phyloP scores from a whole-genome alignment of 2,113 vertebrate genomes.

The Merops nubicus region DNA sequence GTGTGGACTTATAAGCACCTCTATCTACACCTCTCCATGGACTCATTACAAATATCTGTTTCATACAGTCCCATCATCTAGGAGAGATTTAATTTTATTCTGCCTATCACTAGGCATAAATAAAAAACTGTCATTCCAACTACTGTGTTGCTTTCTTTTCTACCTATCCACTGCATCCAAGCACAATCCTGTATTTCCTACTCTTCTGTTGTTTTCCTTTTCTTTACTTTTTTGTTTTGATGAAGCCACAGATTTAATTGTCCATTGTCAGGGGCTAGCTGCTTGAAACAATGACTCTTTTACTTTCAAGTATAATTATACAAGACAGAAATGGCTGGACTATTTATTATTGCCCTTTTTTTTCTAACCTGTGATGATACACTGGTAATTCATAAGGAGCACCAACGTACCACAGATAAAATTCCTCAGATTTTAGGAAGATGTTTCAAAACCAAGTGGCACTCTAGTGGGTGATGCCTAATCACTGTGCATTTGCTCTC shows the following conservation, averaged over 20 bases:
- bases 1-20: neutral
- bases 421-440: neutral
- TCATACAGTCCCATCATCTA: neutral
- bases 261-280: neutral
- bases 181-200: neutral
- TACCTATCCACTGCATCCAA: neutral
- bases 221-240: neutral
- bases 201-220: neutral
- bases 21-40: neutral
- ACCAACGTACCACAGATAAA: neutral
- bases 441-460: neutral
- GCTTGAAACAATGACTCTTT: neutral
- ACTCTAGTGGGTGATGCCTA: neutral
- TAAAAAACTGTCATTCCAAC: neutral
- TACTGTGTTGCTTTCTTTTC: neutral
- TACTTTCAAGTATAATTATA: neutral
- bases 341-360: neutral
- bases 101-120: neutral
- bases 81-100: constrained; percentile 8
- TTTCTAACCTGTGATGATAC: neutral
- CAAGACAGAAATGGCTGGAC: neutral
- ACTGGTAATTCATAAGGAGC: neutral
- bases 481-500: neutral
- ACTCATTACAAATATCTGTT: constrained; percentile 32
- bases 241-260: neutral